Percentiles rank a stretch among this genome's conserved stretches.
Conservation (phyloP, 2,888 invertebrate genomes). For the Euzophera pinguis region DNA sequence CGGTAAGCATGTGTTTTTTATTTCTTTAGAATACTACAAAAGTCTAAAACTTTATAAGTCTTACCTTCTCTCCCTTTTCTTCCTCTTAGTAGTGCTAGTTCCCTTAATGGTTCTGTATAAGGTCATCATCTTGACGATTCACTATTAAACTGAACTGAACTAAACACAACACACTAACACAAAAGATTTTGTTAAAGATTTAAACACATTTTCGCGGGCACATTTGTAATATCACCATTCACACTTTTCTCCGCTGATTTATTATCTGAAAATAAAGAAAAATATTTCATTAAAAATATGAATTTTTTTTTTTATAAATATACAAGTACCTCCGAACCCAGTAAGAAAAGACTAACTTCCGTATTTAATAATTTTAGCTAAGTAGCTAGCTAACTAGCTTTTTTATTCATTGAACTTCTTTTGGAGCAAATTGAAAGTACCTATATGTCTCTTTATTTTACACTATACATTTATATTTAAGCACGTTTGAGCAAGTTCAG, state of each 20-base stretch:
- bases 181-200: slow-evolving; percentile 14
- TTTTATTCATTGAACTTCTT: no score
- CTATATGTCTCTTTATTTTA: no score
- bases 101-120: slow-evolving; percentile 79
- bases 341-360: no score
- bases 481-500: no score
- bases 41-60: slow-evolving; percentile 1
- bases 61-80: slow-evolving; percentile 75
- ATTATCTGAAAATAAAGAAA: slow-evolving; percentile 14
- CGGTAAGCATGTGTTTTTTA: no score
- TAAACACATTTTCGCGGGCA: slow-evolving; percentile 11
- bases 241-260: slow-evolving; percentile 4
- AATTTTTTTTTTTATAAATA: no score
- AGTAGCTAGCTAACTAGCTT: no score
- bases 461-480: no score
- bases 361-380: no score
- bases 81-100: slow-evolving; percentile 72
- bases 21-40: neutral
- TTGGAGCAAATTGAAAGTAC: no score
- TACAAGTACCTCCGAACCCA: no score
- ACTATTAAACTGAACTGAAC: slow-evolving; percentile 25
- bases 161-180: slow-evolving; percentile 22
- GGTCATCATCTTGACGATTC: slow-evolving; percentile 75
- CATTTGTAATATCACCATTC: slow-evolving; percentile 3
- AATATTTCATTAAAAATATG: neutral